A percentile compares a stretch with the other conserved stretches of the same genome.
phyloP scores from a whole-genome alignment of 2,888 invertebrate genomes.

The Pristionchus entomophagus region DNA sequence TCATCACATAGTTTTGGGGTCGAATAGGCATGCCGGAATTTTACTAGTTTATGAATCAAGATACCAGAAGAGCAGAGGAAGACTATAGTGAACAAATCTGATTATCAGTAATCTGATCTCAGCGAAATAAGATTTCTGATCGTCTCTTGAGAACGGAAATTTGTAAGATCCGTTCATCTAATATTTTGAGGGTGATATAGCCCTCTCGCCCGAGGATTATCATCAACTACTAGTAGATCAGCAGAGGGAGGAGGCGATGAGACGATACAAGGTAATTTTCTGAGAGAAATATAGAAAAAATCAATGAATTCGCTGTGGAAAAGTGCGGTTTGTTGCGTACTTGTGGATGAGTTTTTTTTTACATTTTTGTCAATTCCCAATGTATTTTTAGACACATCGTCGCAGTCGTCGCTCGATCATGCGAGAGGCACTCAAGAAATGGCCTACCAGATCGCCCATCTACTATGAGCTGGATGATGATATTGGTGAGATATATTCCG shows the following conservation, averaged over 20 bases:
- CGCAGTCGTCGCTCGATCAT: slow-evolving; percentile 40
- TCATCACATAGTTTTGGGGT: not conserved
- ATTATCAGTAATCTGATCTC: not conserved
- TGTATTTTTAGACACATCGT: not conserved
- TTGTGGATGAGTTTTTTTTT: too few species aligned
- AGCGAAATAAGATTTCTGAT: too few species aligned
- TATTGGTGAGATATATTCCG: slow-evolving; percentile 1
- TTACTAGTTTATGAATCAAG: too few species aligned
- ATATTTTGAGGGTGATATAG: slow-evolving; percentile 11
- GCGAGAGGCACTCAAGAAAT: slow-evolving; percentile 38
- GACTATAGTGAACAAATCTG: not conserved
- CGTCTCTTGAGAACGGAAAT: too few species aligned
- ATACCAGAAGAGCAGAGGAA: not conserved
- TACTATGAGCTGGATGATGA: slow-evolving; percentile 35
- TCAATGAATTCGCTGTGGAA: not conserved
- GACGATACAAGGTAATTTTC: not conserved
- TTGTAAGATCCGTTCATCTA: too few species aligned
- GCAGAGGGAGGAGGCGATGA: slow-evolving; percentile 23
- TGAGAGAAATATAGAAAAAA: not conserved
- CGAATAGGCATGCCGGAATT: too few species aligned
- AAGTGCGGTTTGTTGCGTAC: too few species aligned
- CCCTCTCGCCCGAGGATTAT: not conserved
- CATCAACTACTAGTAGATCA: slow-evolving; percentile 32
- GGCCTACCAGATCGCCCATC: slow-evolving; percentile 10
- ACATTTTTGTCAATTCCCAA: not conserved